Evolutionary conservation across 2,113 vertebrate species (phyloP).

Genomic region (Turnix velox): DNA sequence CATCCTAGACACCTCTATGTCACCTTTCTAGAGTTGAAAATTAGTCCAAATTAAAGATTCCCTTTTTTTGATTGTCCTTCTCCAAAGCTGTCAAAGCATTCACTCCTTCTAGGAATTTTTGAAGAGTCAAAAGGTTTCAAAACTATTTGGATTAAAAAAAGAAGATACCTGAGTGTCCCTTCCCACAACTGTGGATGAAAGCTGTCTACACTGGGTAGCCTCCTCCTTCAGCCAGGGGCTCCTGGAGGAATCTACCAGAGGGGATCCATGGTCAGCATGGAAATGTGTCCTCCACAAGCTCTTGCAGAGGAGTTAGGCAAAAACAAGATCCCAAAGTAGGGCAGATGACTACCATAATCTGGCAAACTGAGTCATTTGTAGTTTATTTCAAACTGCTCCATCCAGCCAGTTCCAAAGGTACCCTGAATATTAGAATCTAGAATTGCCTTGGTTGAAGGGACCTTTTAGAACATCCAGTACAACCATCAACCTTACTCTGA

Average conservation of each 20-base stretch:
- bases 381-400: not conserved
- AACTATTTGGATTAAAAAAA: not conserved
- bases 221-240: not conserved
- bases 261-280: not conserved
- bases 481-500: no score
- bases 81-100: not conserved
- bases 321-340: not conserved
- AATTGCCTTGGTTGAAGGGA: no score
- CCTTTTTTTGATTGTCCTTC: not conserved
- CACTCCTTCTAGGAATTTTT: not conserved
- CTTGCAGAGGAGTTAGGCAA: not conserved
- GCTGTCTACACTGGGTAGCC: not conserved
- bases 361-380: not conserved
- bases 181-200: not conserved
- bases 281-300: not conserved
- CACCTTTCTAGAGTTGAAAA: not conserved
- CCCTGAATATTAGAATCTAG: not conserved
- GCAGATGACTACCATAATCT: not conserved
- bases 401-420: not conserved
- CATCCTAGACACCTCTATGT: not conserved
- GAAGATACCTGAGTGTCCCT: not conserved
- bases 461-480: no score
- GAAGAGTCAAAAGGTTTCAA: not conserved
- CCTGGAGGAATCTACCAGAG: not conserved
- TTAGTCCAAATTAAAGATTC: not conserved